Conservation (phyloP, 2,888 invertebrate genomes). For the Dinocampus coccinellae region DNA sequence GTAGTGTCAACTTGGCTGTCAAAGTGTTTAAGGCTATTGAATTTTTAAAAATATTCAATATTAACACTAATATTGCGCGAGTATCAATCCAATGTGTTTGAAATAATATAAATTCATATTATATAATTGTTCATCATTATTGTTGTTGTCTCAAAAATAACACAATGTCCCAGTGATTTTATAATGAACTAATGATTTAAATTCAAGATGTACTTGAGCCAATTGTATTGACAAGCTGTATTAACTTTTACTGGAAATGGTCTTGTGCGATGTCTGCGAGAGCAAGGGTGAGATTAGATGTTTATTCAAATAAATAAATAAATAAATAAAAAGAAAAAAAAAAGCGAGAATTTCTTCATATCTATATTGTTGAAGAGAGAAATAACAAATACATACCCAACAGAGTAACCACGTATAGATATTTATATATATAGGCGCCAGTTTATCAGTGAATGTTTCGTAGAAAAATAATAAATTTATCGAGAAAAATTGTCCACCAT, state of each 20-base stretch:
- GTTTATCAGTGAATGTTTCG: background rate
- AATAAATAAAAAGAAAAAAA: too few relatives aligned
- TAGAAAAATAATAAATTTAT: constrained; percentile 9
- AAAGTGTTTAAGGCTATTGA: constrained; percentile 51
- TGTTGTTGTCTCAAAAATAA: too few relatives aligned
- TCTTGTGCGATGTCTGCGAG: constrained; percentile 64
- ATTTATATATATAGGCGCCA: constrained; percentile 1
- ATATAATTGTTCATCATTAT: too few relatives aligned
- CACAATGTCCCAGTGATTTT: background rate
- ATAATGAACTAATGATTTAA: background rate
- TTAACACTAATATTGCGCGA: constrained; percentile 3
- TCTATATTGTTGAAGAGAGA: too few relatives aligned
- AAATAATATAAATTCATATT: too few relatives aligned
- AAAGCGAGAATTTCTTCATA: too few relatives aligned
- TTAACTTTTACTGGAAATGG: constrained; percentile 60
- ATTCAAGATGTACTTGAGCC: background rate
- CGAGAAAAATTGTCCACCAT: constrained; percentile 15
- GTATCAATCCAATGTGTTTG: too few relatives aligned
- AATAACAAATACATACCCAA: too few relatives aligned
- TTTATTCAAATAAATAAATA: too few relatives aligned
- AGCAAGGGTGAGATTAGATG: constrained; percentile 57
- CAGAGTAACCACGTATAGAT: too few relatives aligned
- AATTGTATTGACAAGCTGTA: background rate
- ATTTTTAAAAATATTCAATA: background rate
- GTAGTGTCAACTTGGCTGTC: constrained; percentile 63